Conservation (phyloP, 2,113 vertebrate species). For the Synodontis membranacea region DNA sequence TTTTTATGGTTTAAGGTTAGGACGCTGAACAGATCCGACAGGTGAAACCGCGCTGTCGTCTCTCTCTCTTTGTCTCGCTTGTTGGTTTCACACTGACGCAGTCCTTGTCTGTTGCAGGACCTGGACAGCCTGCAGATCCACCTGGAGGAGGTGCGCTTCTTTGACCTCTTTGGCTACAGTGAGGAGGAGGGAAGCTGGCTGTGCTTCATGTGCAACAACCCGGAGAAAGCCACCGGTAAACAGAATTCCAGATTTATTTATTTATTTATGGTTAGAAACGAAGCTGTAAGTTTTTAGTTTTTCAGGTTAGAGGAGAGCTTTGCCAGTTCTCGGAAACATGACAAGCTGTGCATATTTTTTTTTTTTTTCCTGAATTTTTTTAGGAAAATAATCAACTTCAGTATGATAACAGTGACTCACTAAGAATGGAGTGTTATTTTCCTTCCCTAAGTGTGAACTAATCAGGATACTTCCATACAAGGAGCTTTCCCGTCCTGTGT, state of each 20-base stretch:
- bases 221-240: slow-evolving; percentile 89
- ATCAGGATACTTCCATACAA: not conserved
- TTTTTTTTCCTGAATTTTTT: not conserved
- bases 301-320: no score
- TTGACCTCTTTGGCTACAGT: slow-evolving; percentile 94
- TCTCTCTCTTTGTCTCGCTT: not conserved
- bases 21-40: not conserved
- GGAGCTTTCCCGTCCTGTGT: not conserved
- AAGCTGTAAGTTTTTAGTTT: no score
- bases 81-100: not conserved
- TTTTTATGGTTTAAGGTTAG: not conserved
- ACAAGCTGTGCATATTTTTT: no score
- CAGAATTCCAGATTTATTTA: not conserved
- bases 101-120: slow-evolving; percentile 73
- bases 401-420: not conserved
- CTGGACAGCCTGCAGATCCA: slow-evolving; percentile 85
- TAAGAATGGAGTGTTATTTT: not conserved
- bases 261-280: no score
- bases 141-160: slow-evolving; percentile 93
- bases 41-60: not conserved
- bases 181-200: slow-evolving; percentile 85
- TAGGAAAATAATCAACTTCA: not conserved
- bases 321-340: no score
- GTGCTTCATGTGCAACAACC: slow-evolving; percentile 98
- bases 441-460: not conserved